phyloP scores from a whole-genome alignment of 2,797 vertebrate genomes.

The Rhodeus uyekii region DNA sequence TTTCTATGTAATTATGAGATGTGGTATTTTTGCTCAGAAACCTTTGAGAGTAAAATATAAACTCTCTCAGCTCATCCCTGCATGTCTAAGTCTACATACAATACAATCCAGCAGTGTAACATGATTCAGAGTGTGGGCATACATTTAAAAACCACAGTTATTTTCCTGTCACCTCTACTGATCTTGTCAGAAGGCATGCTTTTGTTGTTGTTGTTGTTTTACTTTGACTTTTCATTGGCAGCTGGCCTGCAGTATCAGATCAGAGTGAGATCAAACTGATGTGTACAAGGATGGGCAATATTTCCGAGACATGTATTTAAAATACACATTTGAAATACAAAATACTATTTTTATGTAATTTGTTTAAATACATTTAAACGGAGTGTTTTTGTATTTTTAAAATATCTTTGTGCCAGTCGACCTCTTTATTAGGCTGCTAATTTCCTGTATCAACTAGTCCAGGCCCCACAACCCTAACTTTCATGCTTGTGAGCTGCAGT shows the following conservation, averaged over 20 bases:
- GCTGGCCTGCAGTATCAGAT: not conserved
- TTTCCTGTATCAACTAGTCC: not conserved
- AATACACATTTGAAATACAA: not conserved
- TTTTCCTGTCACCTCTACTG: not conserved
- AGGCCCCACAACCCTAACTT: not conserved
- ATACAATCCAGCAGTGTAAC: not conserved
- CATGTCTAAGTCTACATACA: not conserved
- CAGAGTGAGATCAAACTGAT: not conserved
- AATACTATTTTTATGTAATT: not conserved
- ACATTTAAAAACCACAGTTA: not conserved
- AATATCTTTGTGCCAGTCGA: too few species aligned
- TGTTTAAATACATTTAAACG: too few species aligned
- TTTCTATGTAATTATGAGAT: not conserved
- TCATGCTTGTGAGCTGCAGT: not conserved
- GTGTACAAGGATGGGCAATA: not conserved
- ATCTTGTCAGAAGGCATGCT: not conserved
- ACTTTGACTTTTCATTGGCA: not conserved
- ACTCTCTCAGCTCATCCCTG: not conserved
- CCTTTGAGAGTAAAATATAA: not conserved
- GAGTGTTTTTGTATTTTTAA: too few species aligned
- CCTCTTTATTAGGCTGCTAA: too few species aligned
- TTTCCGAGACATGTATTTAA: not conserved
- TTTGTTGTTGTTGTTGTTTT: not conserved
- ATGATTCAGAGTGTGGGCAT: not conserved
- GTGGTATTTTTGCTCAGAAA: not conserved